A percentile compares a stretch with the other conserved stretches of the same genome.
Conservation (phyloP, 2,888 invertebrate genomes). For the Polydrusus cervinus region DNA sequence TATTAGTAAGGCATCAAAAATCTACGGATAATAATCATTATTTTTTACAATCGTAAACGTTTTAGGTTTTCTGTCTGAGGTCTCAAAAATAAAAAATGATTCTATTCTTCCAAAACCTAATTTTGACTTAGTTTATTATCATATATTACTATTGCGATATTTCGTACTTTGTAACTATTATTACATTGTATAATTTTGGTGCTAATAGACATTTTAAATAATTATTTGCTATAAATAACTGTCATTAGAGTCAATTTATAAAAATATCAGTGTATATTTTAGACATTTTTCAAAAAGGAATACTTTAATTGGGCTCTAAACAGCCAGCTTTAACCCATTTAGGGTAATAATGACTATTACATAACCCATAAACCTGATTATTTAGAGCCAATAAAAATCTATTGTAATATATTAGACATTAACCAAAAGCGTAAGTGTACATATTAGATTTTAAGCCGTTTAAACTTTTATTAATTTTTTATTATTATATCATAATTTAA, state of each 20-base stretch:
- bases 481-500: slow-evolving; percentile 6
- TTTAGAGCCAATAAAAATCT: not conserved
- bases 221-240: slow-evolving; percentile 2
- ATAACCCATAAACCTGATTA: slow-evolving; percentile 14
- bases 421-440: not conserved
- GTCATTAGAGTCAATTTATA: slow-evolving; percentile 17
- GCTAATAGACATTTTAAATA: slow-evolving; percentile 10
- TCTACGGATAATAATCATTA: no score
- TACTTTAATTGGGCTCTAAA: not conserved
- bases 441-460: slow-evolving; percentile 1
- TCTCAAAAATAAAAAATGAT: not conserved
- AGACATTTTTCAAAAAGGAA: slow-evolving; percentile 1
- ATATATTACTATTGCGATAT: no score
- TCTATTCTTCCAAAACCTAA: not conserved
- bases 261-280: slow-evolving; percentile 9
- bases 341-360: slow-evolving; percentile 18
- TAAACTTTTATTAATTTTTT: not conserved
- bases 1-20: no score
- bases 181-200: not conserved
- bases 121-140: not conserved
- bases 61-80: not conserved
- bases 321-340: not conserved
- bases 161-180: not conserved
- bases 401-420: slow-evolving; percentile 25
- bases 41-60: not conserved